Conservation (phyloP, 2,888 invertebrate genomes). For the Branchinecta sandiegonensis region DNA sequence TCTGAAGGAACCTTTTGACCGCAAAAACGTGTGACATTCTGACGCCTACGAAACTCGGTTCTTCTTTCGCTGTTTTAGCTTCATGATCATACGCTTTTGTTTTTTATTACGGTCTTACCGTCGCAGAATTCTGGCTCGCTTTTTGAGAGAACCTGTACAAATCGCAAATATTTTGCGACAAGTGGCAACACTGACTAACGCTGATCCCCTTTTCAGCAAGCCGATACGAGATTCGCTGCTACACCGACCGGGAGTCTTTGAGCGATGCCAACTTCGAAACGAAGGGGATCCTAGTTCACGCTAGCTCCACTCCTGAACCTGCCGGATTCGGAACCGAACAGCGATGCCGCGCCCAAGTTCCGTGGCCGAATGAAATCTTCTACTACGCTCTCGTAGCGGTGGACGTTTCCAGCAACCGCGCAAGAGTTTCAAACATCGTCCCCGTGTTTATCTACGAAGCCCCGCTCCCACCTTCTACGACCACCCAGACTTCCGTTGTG, state of each 20-base stretch:
- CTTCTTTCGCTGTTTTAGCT: too few species aligned
- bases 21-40: too few species aligned
- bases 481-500: constrained; percentile 4
- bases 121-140: too few species aligned
- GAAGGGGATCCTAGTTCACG: constrained; percentile 30
- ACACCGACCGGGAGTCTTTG: constrained; percentile 29
- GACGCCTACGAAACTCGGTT: too few species aligned
- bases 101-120: too few species aligned
- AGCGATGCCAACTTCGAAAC: constrained; percentile 29
- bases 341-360: constrained; percentile 30
- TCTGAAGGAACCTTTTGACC: too few species aligned
- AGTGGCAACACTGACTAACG: neutral
- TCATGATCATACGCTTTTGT: too few species aligned
- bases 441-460: constrained; percentile 30
- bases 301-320: constrained; percentile 28
- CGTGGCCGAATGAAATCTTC: constrained; percentile 31
- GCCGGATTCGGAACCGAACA: constrained; percentile 30
- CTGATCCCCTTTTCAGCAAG: constrained; percentile 26
- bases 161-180: neutral
- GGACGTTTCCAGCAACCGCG: constrained; percentile 30
- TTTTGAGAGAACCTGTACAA: too few species aligned
- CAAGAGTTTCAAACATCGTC: constrained; percentile 32
- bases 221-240: constrained; percentile 31
- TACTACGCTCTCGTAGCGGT: constrained; percentile 32
- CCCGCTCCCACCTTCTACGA: constrained; percentile 29